Evolutionary conservation across 2,797 vertebrate species (phyloP), one percentile per base, ranked within the genome.

Genomic region (Pseudotriccus pelzelni): DNA sequence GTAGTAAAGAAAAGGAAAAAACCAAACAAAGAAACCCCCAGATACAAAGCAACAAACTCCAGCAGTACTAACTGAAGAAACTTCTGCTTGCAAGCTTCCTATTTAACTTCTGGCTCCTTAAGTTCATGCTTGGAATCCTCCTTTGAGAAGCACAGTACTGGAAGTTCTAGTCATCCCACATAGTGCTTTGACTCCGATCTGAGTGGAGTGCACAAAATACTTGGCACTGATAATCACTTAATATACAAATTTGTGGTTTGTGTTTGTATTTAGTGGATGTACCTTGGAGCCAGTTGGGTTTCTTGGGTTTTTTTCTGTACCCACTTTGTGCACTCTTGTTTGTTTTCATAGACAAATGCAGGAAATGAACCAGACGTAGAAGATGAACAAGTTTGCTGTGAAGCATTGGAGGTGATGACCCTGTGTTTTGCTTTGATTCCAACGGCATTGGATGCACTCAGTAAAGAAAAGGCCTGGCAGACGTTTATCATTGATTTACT

Each of bases 391-490:
- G 99, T 99, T 96, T 99, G 99, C 98, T 99, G 99, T 95, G 99
- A 99, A 97, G 99, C 99, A 25, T 87, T 99, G 96, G 99, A 99
- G 97, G 99, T 99, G 97, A 99, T 99, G 99, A 99, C 99, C 7
- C 97, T 99, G 86, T 99, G 99, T 97, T 99, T 99, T 79, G 99
- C 99, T 96, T 98, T 99, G 96, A 99, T 99, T 98, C 99, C 99
- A 78, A 99, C 99, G 12, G 99, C 99, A 89, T 97, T 99, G 85
- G 99, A 99, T 97, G 98, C 99, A 34, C 99, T 99, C 94, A 99
- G 99, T 97, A 99, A 99, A 97, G 99, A 99, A 96, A 99, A 99
- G 95, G 99, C 99, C 34, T 99, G 99, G 99, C 99, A 99, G 96
- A 99, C 99, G 7, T 99, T 99, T 96, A 99, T 99, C 96, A 99